phyloP scores from a whole-genome alignment of 2,888 invertebrate genomes.

The Mythimna lalbum region DNA sequence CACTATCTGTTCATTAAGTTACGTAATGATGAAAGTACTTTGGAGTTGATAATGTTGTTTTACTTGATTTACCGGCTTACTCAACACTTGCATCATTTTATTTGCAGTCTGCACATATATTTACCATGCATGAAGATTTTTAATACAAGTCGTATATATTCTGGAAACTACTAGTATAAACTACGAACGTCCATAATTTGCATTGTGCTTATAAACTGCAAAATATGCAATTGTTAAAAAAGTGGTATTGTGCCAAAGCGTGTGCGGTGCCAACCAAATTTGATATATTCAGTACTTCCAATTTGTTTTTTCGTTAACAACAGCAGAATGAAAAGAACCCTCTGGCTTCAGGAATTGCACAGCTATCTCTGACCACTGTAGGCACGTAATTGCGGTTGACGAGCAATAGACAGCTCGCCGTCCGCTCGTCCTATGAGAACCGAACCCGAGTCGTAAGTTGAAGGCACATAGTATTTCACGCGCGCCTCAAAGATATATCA shows the following conservation, averaged over 20 bases:
- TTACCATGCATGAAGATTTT: slow-evolving; percentile 1
- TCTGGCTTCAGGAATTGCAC: no score
- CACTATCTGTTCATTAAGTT: background rate
- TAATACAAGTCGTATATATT: background rate
- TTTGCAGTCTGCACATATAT: background rate
- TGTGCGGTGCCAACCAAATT: background rate
- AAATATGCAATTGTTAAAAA: background rate
- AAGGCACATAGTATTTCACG: no score
- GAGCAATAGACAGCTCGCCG: no score
- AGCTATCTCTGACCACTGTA: no score
- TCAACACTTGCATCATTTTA: background rate
- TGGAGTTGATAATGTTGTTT: slow-evolving; percentile 2
- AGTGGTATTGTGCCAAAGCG: slow-evolving; percentile 1
- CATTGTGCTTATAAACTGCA: background rate
- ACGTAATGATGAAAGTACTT: background rate
- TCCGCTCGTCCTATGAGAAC: no score
- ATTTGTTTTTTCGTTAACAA: background rate
- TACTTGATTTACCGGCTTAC: background rate
- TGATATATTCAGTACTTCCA: background rate
- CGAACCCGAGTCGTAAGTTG: no score
- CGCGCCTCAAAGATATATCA: no score
- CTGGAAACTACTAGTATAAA: background rate
- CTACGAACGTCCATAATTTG: slow-evolving; percentile 3
- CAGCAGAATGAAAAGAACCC: background rate
- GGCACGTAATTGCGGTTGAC: no score